These are phyloP conservation scores for Polia nebulosa DNA, from an alignment of 2,888 invertebrate species.

Conservation along the genomic window DNA sequence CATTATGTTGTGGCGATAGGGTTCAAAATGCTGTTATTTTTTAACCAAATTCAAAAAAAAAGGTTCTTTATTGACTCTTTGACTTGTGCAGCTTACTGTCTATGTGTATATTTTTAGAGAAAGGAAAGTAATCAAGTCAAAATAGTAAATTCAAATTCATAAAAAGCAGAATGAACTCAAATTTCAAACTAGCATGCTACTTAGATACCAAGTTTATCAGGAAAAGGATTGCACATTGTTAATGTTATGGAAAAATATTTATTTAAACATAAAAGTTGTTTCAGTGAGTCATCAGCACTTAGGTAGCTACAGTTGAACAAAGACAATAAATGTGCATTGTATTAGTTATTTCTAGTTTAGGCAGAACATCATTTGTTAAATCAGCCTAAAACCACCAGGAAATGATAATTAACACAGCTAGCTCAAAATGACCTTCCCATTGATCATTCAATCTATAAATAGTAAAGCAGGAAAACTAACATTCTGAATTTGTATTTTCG, in stretches of 20 bases:
- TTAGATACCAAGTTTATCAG: too few species aligned
- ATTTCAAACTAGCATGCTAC: too few species aligned
- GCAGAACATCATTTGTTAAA: too few species aligned
- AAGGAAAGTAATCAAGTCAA: too few species aligned
- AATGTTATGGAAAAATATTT: neutral
- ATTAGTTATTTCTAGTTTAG: neutral
- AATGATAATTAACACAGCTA: neutral
- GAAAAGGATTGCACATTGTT: neutral
- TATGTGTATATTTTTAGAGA: too few species aligned
- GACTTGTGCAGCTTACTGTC: too few species aligned
- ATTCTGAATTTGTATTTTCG: neutral
- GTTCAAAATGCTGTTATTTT: too few species aligned
- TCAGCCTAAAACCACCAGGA: neutral
- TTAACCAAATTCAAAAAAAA: too few species aligned
- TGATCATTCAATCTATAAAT: neutral
- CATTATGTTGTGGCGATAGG: too few species aligned
- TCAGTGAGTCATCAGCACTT: neutral
- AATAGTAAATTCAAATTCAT: too few species aligned
- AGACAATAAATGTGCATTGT: neutral
- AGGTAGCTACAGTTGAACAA: neutral
- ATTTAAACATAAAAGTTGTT: neutral
- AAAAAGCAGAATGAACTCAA: too few species aligned
- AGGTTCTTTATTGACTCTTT: too few species aligned
- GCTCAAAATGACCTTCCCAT: neutral
- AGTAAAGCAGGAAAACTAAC: slow-evolving; percentile 9